Evolutionary conservation across 2,797 vertebrate species (phyloP).

Genomic region (Phoxinus dragarum): DNA sequence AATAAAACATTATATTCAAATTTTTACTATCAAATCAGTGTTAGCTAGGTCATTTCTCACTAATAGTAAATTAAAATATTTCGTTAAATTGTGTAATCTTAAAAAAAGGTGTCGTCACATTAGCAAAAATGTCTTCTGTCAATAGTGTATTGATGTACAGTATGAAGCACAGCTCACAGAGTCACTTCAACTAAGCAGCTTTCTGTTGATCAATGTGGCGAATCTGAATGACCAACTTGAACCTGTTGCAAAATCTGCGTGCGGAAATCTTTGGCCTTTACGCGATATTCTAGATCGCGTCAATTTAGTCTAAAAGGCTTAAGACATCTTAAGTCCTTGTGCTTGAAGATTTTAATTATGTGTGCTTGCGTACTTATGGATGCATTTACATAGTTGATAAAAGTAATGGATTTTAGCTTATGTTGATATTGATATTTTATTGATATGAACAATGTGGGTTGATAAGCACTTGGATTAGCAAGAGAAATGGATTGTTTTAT

Average conservation of each 20-base stretch:
- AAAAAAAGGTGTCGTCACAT: background rate
- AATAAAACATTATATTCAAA: background rate
- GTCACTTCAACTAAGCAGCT: background rate
- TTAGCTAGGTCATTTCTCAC: background rate
- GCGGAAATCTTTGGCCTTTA: background rate
- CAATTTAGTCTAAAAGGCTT: background rate
- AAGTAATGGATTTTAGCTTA: background rate
- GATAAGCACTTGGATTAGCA: background rate
- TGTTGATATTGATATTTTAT: background rate
- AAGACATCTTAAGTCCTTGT: no score
- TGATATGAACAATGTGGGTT: background rate
- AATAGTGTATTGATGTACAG: background rate
- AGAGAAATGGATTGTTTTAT: background rate
- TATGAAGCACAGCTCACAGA: background rate
- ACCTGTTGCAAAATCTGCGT: background rate
- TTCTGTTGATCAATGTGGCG: background rate
- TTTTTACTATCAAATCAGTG: background rate
- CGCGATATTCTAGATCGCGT: background rate
- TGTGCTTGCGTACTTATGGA: background rate
- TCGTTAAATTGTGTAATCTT: background rate
- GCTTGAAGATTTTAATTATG: no score
- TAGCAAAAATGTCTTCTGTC: background rate
- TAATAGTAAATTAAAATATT: background rate
- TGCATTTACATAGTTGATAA: background rate
- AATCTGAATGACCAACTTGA: background rate